A percentile compares a stretch with the other conserved stretches of the same genome.
These are phyloP conservation scores for Panzeria rudis DNA, from an alignment of 2,888 invertebrate genomes.

Conservation along the genomic window DNA sequence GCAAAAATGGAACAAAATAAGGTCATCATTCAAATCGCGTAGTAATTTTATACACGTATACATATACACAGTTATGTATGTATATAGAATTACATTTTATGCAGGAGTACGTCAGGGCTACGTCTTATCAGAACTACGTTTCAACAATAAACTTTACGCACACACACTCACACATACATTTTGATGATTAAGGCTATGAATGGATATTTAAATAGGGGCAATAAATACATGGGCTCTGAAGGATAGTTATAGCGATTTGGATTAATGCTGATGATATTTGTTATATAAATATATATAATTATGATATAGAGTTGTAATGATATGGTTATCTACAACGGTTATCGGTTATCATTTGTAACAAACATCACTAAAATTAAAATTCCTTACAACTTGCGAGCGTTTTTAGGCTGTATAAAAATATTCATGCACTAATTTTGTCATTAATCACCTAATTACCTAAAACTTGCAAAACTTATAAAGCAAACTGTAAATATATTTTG, in stretches of 20 bases:
- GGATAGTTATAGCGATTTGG: conserved; percentile 59
- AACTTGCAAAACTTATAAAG: not conserved
- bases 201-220: conserved; percentile 44
- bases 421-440: conserved; percentile 28
- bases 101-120: conserved; percentile 66
- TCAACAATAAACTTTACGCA: conserved; percentile 73
- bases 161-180: conserved; percentile 18
- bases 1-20: conserved; percentile 53
- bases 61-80: conserved; percentile 55
- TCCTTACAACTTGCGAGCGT: conserved; percentile 17
- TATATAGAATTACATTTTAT: conserved; percentile 61
- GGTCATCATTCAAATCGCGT: conserved; percentile 61
- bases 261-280: conserved; percentile 55
- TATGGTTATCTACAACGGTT: conserved; percentile 42
- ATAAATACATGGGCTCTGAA: conserved; percentile 47
- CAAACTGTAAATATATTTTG: not conserved
- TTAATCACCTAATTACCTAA: not conserved
- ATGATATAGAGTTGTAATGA: conserved; percentile 50
- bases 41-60: conserved; percentile 64
- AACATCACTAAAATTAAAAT: conserved; percentile 16
- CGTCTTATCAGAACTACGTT: conserved; percentile 68
- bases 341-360: conserved; percentile 13
- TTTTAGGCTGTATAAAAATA: conserved; percentile 6
- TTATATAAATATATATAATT: conserved; percentile 30
- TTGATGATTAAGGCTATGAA: conserved; percentile 54